Base-by-base conservation (phyloP, 2,113 vertebrate species). In the Brachyhypopomus occidentalis region DNA sequence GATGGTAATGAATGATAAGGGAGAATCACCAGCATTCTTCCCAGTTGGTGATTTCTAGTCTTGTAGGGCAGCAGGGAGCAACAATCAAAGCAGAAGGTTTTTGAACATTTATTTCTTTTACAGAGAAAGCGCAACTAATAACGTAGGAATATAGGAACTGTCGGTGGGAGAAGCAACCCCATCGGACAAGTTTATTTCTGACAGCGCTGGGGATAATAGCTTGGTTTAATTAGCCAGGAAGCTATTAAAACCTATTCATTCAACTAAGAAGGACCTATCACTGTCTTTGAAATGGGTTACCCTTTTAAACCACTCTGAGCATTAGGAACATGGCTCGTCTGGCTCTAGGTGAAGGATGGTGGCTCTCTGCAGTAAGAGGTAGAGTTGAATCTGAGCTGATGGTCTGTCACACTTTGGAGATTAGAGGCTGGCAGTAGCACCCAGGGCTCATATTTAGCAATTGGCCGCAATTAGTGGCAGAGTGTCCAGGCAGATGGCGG, bases 401-500 rank as follows among this genome's bases (percentile, higher is more conserved):
- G 48, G 72, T 82, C 84, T 87, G 78, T 84, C 87, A 79, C 80
- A 38, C 82, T 79, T 52, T 41, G 75, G 45, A 84, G 81, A 73
- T 77, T 67, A 78, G 82, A 79, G 84, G 82, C 82, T 90, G 87
- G 86, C 79, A 74, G 1, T 69, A 48, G 23, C 72, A 23, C 77
- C 77, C 64, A 58, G 48, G 63, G 55, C 34, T 84, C 70, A 67
- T 78, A 77, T 80, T 83, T 5, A 62, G 80, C 73, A 58, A 62
- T 79, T 64, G 71, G 73, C 74, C 48, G 14, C 52, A 48, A n/a
- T n/a, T 17, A 63, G 55, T 63, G 60, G 78, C 85, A 84, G 74
- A 75, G 82, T 72, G 48, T 88, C 75, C 58, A 77, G 86, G 80
- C 90, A 92, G 89, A 92, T 92, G 91, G 91, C 78, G 85, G 84